Evolutionary conservation across 2,797 vertebrate species (phyloP).

Genomic region (Helicolenus hilgendorfi): DNA sequence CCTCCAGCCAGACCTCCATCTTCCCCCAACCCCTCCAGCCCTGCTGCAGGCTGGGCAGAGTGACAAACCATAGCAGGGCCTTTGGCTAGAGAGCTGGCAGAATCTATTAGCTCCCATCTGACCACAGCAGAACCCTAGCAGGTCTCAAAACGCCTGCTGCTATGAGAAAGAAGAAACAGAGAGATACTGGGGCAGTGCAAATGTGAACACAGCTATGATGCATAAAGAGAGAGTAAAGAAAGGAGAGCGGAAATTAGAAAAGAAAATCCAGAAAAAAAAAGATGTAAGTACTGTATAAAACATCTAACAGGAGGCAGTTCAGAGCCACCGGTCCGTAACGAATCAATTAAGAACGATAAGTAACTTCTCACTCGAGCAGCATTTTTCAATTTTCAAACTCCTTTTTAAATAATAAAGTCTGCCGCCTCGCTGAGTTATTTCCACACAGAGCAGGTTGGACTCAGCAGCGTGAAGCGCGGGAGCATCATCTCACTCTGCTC

Average conservation of each 20-base stretch:
- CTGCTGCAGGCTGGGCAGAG: conserved; percentile 64
- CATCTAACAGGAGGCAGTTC: neutral
- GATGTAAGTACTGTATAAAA: neutral
- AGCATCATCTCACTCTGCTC: conserved; percentile 10
- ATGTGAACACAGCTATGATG: neutral
- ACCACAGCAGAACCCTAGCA: conserved; percentile 31
- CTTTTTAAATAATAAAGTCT: conserved; percentile 10
- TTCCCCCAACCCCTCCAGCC: conserved; percentile 42
- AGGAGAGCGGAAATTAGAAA: neutral
- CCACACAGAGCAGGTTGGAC: neutral
- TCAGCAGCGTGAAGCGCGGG: neutral
- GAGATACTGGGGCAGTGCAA: neutral
- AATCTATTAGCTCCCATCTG: conserved; percentile 58
- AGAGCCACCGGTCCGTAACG: conserved; percentile 10
- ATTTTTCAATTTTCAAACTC: conserved; percentile 35
- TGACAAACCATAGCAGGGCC: conserved; percentile 55
- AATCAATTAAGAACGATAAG: conserved; percentile 39
- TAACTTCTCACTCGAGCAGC: conserved; percentile 33
- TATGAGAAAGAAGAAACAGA: neutral
- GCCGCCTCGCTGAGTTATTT: conserved; percentile 1
- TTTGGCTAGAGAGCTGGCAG: conserved; percentile 63
- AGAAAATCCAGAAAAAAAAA: neutral
- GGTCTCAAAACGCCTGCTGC: conserved; percentile 35
- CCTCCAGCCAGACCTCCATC: conserved; percentile 54
- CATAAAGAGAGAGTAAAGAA: neutral